These are phyloP conservation scores for Pedionomus torquatus DNA, from an alignment of 2,113 vertebrate species.

Conservation along the genomic window DNA sequence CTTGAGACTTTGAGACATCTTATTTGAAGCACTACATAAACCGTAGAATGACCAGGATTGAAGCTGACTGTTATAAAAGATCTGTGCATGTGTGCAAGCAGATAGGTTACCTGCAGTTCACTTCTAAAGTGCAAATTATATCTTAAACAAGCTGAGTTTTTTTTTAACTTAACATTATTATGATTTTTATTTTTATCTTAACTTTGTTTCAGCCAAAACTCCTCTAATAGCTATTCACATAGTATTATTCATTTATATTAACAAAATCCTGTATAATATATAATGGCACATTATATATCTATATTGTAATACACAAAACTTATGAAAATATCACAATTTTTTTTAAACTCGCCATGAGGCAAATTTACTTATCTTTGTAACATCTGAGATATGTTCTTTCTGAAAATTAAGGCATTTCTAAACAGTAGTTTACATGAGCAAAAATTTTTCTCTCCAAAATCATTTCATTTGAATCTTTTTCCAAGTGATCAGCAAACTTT, in stretches of 20 bases:
- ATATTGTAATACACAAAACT: background rate
- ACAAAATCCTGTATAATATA: background rate
- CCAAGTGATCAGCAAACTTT: background rate
- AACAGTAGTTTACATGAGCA: background rate
- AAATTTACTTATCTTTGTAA: background rate
- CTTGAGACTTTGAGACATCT: background rate
- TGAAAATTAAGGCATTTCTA: background rate
- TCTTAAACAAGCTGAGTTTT: background rate
- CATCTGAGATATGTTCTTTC: background rate
- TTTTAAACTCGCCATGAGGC: background rate
- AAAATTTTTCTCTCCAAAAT: background rate
- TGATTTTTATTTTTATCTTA: background rate
- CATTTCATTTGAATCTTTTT: background rate
- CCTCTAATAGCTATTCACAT: background rate
- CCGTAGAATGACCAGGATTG: background rate
- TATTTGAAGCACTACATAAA: background rate
- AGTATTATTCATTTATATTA: background rate
- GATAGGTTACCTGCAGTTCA: background rate
- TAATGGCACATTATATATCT: background rate
- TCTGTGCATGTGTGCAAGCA: accelerated
- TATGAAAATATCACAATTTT: background rate
- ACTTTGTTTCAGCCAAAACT: background rate
- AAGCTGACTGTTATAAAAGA: background rate
- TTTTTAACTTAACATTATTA: background rate
- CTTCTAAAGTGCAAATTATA: background rate